Base-by-base conservation (phyloP, 1,140 invertebrate genomes). In the Gonatopus flavifemur region DNA sequence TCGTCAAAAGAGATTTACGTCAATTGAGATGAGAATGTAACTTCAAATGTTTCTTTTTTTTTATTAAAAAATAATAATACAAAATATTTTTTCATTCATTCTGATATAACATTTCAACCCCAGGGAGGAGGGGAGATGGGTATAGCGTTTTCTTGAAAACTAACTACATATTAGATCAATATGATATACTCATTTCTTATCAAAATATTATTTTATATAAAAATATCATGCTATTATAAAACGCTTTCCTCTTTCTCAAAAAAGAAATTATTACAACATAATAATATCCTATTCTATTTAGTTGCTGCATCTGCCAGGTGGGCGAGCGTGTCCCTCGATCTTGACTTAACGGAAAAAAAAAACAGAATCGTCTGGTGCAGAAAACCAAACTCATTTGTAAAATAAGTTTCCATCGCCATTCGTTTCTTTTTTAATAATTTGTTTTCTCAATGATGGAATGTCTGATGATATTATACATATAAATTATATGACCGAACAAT, bases 141-240 rank as follows among this genome's bases (percentile, higher is more conserved):
- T 59, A n/a, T 38, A 49, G 41, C 46, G 28, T 46, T 57, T 53
- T 55, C 57, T 49, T 57, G 55, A 45, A 61, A 68, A 65, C 41
- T 59, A 66, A 68, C 54, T 60, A 55, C 54, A 58, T 54, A 61
- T 40, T 58, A 36, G 57, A 64, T 55, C 47, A 50, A 58, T 61
- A 56, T 41, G 57, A 57, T 62, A 62, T 59, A 61, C 44, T 59
- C 38, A 52, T 54, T 62, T 43, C 48, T 64, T 64, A 63, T 64
- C 41, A 57, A 59, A 67, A 64, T 62, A 53, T 44, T 48, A 35
- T 19, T 59, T 58, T 38, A 61, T 69, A 64, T 66, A 73, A 72
- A 76, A 76, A 74, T 74, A 72, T 70, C 70, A 70, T 68, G 66
- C 64, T 72, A 67, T 70, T 64, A 63, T 62, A 72, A 72, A 74